Evolutionary conservation across 2,888 invertebrate species (phyloP).

Genomic region (Monoplex corrugatus): DNA sequence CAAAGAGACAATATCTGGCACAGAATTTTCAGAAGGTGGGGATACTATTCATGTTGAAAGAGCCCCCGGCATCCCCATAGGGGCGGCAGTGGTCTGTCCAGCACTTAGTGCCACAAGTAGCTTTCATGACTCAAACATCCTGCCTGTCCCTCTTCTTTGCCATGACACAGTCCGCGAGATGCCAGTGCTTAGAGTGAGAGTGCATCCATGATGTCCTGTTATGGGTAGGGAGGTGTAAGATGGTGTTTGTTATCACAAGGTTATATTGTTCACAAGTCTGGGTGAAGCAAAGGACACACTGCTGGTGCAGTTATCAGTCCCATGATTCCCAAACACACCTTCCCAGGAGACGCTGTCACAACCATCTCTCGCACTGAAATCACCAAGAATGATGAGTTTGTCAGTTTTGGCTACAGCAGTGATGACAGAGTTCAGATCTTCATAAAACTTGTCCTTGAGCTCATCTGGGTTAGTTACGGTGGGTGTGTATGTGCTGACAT

Average conservation of each 20-base stretch:
- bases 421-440: no score
- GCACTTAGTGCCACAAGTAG: conserved; percentile 45
- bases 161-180: conserved; percentile 41
- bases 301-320: conserved; percentile 34
- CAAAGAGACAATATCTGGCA: no score
- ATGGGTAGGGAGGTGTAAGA: conserved; percentile 15
- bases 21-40: no score
- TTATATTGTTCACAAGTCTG: conserved; percentile 22
- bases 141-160: conserved; percentile 36
- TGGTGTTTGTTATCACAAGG: conserved; percentile 36
- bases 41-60: no score
- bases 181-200: conserved; percentile 45
- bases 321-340: neutral
- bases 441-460: no score
- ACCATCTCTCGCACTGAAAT: no score
- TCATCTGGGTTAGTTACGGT: no score
- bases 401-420: no score
- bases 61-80: no score
- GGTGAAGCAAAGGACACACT: conserved; percentile 1
- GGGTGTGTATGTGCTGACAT: no score
- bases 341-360: conserved; percentile 18
- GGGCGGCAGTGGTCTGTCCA: no score
- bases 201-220: conserved; percentile 50
- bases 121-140: conserved; percentile 36
- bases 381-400: no score